These are phyloP conservation scores for Digitonthophagus gazella DNA, from an alignment of 2,888 invertebrate species.

Conservation along the genomic window DNA sequence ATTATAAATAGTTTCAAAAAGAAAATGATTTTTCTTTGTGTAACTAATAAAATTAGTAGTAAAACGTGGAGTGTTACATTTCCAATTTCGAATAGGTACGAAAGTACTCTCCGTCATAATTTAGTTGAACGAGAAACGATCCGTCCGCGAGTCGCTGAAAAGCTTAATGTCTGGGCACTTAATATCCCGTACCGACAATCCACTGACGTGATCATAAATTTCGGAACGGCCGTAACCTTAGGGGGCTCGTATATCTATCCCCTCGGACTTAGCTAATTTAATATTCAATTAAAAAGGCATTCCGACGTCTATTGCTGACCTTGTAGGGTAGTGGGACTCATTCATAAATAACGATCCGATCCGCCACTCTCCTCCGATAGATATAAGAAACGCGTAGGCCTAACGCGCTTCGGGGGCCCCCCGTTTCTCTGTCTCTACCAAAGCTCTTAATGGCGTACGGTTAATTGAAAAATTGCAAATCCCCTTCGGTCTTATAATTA, in stretches of 20 bases:
- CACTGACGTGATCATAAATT: conserved; percentile 6
- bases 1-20: too few relatives aligned
- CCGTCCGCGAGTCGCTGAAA: neutral
- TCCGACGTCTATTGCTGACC: conserved; percentile 8
- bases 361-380: neutral
- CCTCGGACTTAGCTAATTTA: conserved; percentile 12
- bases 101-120: neutral
- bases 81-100: neutral
- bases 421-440: neutral
- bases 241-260: conserved; percentile 9
- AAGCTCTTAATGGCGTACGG: neutral
- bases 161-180: neutral
- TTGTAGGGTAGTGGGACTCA: conserved; percentile 8
- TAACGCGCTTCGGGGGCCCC: neutral
- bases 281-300: conserved; percentile 17
- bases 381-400: neutral
- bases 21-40: neutral
- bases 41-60: too few relatives aligned
- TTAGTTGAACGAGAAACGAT: neutral
- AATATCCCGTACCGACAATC: neutral
- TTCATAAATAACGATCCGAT: conserved; percentile 14
- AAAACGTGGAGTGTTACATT: too few relatives aligned
- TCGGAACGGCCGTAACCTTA: conserved; percentile 12
- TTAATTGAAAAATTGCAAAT: neutral
- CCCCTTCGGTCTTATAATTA: neutral